Conservation (phyloP, 2,113 vertebrate species). For the Hydropotes inermis region DNA sequence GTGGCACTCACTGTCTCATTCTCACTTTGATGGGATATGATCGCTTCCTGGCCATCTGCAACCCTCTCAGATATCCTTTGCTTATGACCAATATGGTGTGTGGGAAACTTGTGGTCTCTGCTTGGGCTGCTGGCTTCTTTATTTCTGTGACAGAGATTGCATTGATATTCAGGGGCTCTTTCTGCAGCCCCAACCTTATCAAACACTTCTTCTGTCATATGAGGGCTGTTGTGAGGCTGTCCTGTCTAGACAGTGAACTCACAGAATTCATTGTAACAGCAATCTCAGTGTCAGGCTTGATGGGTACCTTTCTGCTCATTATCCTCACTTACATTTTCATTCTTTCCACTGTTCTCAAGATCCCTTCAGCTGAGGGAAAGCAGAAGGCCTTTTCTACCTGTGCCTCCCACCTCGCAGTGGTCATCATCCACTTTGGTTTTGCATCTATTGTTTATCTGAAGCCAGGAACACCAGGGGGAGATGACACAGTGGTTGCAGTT, state of each 20-base stretch:
- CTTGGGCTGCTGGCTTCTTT: conserved; percentile 32
- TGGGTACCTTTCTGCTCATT: conserved; percentile 40
- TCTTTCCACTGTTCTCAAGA: conserved; percentile 53
- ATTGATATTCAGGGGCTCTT: conserved; percentile 14
- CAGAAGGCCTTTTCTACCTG: conserved; percentile 68
- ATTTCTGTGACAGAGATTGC: not conserved
- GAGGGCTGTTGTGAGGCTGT: conserved; percentile 17
- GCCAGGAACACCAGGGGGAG: not conserved
- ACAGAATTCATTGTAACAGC: not conserved
- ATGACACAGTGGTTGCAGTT: conserved; percentile 25
- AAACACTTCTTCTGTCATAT: conserved; percentile 66
- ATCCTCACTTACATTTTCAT: conserved; percentile 49
- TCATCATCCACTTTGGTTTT: conserved; percentile 64
- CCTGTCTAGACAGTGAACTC: not conserved
- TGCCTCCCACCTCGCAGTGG: conserved; percentile 58
- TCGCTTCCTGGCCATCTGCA: not conserved
- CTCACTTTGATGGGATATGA: conserved; percentile 53
- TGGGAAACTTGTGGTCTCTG: not conserved
- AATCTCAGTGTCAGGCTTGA: conserved; percentile 11
- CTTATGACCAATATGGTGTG: not conserved
- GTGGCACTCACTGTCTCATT: conserved; percentile 7
- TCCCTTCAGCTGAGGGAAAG: conserved; percentile 35
- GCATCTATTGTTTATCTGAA: conserved; percentile 60
- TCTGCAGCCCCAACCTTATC: conserved; percentile 41
- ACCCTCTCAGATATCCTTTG: not conserved